A percentile compares a stretch with the other conserved stretches of the same genome.
Conservation (phyloP, 2,797 vertebrate species). For the Acrossocheilus wenchowensis region DNA sequence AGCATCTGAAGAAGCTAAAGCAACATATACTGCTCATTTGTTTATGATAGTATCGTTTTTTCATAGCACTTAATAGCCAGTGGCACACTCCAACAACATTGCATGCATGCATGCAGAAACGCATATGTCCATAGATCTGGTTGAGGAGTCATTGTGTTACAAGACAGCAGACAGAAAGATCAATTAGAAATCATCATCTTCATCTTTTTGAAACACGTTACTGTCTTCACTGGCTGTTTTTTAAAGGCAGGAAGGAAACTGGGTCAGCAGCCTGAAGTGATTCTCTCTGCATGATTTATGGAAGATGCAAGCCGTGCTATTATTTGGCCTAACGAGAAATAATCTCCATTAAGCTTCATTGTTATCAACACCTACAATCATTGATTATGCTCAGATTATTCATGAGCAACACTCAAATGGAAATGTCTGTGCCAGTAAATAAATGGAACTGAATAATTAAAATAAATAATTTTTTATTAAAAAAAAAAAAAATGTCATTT, state of each 20-base stretch:
- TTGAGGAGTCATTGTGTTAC: background rate
- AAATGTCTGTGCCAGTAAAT: background rate
- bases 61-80: background rate
- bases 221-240: background rate
- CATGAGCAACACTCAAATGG: background rate
- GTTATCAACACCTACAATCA: constrained; percentile 8
- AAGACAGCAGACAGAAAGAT: background rate
- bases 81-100: background rate
- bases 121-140: background rate
- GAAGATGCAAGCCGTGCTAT: constrained; percentile 9
- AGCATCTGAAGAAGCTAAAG: constrained; percentile 41
- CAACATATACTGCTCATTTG: background rate
- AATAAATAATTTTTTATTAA: background rate
- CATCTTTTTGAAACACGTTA: background rate
- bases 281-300: constrained; percentile 39
- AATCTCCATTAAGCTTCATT: constrained; percentile 4
- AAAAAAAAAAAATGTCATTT: background rate
- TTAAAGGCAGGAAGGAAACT: constrained; percentile 17
- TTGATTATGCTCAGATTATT: constrained; percentile 6
- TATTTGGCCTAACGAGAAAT: background rate
- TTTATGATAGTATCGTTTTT: background rate
- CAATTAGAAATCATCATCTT: background rate
- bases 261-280: constrained; percentile 44
- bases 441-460: background rate
- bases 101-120: background rate